Base-by-base conservation (phyloP, 2,797 vertebrate genomes). In the Eidolon dupreanum region DNA sequence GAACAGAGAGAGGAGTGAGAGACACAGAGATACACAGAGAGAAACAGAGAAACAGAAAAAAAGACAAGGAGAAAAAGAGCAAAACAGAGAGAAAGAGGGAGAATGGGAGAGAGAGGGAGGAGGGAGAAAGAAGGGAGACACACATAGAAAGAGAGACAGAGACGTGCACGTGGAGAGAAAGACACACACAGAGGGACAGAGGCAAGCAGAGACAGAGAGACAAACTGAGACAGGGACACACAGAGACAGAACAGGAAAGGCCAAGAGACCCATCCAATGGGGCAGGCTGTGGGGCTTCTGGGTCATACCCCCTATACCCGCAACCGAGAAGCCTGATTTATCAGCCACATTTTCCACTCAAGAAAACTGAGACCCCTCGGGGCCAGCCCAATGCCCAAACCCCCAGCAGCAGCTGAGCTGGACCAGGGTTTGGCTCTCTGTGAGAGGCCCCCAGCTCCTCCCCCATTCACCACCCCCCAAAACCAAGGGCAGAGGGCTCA, bases 271-370 rank as follows among this genome's bases (percentile, higher is more conserved):
- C 8, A 20, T 28, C 33, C 31, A 13, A 2, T 0, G 7, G 41
- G 8, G 31, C 5, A n/a, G 86, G 49, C 6, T 2, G 9, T 20
- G 65, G 57, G 38, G 49, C 59, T 17, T 24, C 78, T 17, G 38
- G 55, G 63, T 28, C 19, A 19, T 28, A 7, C 1, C 2, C 38
- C 16, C 5, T 4, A 0, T 6, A 6, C 41, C 22, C 6, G 24
- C 17, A 10, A 2, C 28, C 0, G 7, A 26, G 17, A 26, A 22
- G 17, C 43, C 74, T n/a, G 16, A 2, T 3, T 66, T 3, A 19
- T 20, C 66, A 61, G 49, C 22, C 36, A 17, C 3, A 1, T n/a
- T 70, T 46, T 88, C 71, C 36, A 41, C 41, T 41, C 41, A 0
- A 15, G 65, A 36, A 43, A 33, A 22, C 17, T 1, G 71, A 55